Evolutionary conservation across 1,140 invertebrate genomes (phyloP), one percentile per base, ranked within the genome.

Genomic region (Drosophila paulistorum): DNA sequence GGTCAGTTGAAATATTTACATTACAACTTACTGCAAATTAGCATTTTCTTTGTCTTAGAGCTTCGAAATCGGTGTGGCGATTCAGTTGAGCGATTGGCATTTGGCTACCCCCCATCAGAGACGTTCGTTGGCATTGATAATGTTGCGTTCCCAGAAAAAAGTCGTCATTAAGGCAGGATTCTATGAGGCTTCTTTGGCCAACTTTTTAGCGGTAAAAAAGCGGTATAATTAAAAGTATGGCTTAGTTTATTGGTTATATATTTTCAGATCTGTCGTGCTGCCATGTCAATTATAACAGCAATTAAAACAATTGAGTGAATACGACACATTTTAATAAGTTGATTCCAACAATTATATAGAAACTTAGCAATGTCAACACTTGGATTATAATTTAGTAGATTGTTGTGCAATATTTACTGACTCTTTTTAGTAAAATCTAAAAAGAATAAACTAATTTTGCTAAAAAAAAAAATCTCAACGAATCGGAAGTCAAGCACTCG

Each of bases 181-280:
- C 63, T 91, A 91, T 64, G 81, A 89, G 63, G 90, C 90, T 17
- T 91, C 90, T 3, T 59, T 91, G 58, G 90, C 71, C 3, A 91
- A 91, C 60, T 91, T 90, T 63, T 64, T 91, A 42, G 77, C 75
- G 48, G 90, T 91, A 61, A 51, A 23, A 23, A 23, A 23, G 20
- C 1, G 20, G 20, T 11, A 51, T 20, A 2, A 3, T 20, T 58
- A 4, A 23, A 65, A 9, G 20, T 1, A 23, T 14, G 3, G 2
- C 30, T 33, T 14, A 42, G 35, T 35, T 51, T 30, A 62, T 60
- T 11, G 14, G 26, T 17, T 10, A 35, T 13, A 30, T 63, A 10
- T 55, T 75, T 71, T n/a, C 55, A 86, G 82, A 86, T 86, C 45
- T 70, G 71, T 14, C 71, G 76, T 10, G 73, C 83, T 42, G 83